phyloP scores from a whole-genome alignment of 1,140 invertebrate genomes.

The Temnothorax longispinosus region DNA sequence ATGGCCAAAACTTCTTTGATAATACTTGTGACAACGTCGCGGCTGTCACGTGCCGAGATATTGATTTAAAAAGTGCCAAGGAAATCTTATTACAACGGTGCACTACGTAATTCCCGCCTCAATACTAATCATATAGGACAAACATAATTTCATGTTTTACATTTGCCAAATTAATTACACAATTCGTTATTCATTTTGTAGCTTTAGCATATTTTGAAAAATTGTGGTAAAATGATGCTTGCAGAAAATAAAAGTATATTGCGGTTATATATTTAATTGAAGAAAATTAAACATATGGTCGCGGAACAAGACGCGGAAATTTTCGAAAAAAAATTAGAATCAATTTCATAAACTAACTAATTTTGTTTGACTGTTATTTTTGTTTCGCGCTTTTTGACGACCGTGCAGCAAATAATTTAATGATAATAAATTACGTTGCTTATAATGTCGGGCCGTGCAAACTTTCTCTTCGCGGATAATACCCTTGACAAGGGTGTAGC shows the following conservation, averaged over 20 bases:
- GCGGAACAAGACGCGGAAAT: no score
- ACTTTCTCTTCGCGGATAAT: constrained; percentile 39
- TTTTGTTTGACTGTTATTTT: background rate
- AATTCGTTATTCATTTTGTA: background rate
- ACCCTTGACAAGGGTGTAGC: background rate
- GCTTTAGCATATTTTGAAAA: background rate
- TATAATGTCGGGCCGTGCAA: background rate
- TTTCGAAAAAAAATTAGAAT: background rate
- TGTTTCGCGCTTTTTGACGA: background rate
- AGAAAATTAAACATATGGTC: background rate
- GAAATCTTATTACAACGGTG: background rate
- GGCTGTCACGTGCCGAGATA: background rate
- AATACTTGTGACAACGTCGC: background rate
- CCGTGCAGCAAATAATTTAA: background rate
- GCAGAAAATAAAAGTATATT: background rate
- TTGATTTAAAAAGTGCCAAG: background rate
- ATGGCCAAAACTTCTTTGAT: constrained; percentile 7
- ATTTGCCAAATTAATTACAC: background rate
- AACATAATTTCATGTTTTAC: background rate
- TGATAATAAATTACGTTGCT: constrained; percentile 48
- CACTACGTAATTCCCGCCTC: background rate
- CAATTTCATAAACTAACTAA: background rate
- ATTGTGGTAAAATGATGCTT: background rate
- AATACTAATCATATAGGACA: no score
- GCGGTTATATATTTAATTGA: background rate